These are phyloP conservation scores for Seira sanloemensis DNA, from an alignment of 2,888 invertebrate genomes.

Conservation along the genomic window DNA sequence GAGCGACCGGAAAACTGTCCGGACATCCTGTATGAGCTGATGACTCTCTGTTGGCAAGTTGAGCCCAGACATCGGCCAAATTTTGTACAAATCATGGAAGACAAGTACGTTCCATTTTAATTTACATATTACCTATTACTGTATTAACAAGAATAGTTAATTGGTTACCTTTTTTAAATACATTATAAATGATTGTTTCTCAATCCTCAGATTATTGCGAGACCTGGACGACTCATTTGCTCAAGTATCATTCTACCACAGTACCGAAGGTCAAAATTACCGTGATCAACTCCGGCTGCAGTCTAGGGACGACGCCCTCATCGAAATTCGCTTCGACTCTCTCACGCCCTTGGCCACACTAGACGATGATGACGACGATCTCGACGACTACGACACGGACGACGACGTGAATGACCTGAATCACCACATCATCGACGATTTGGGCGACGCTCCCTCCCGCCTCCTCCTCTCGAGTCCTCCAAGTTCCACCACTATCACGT, in stretches of 20 bases:
- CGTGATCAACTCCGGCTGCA: constrained; percentile 46
- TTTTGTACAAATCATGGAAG: constrained; percentile 89
- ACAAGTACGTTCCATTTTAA: constrained; percentile 74
- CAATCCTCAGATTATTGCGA: constrained; percentile 80
- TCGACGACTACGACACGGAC: constrained; percentile 59
- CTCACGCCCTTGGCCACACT: constrained; percentile 67
- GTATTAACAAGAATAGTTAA: too few relatives aligned
- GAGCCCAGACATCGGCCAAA: constrained; percentile 86
- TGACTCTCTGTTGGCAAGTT: constrained; percentile 95
- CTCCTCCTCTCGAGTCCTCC: constrained; percentile 52
- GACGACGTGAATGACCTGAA: constrained; percentile 37
- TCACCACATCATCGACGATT: constrained; percentile 60
- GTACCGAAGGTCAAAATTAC: constrained; percentile 73
- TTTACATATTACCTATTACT: too few relatives aligned
- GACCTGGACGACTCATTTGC: constrained; percentile 81
- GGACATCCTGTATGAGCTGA: constrained; percentile 90
- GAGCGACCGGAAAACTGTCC: constrained; percentile 97
- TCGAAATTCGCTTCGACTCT: constrained; percentile 41
- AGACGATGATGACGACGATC: constrained; percentile 67
- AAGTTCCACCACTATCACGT: constrained; percentile 15
- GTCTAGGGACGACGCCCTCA: constrained; percentile 58
- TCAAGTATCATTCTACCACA: constrained; percentile 82
- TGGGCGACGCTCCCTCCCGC: constrained; percentile 47
- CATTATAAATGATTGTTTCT: neutral
- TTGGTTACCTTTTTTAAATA: too few relatives aligned